phyloP scores from a whole-genome alignment of 2,888 invertebrate species.

The Schizotus pectinicornis region DNA sequence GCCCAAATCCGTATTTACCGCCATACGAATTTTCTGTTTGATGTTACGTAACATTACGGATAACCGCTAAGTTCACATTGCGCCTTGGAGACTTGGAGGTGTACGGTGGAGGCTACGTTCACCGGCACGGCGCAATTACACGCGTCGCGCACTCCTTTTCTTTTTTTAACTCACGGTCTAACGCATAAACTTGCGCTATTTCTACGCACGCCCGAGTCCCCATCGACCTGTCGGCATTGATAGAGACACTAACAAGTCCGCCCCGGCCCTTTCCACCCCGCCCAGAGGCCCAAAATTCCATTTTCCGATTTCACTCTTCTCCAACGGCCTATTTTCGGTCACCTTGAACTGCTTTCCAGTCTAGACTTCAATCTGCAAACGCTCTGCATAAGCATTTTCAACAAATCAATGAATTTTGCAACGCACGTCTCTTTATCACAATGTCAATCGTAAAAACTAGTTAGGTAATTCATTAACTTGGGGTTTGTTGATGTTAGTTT shows the following conservation, averaged over 20 bases:
- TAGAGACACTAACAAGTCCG: slow-evolving; percentile 1
- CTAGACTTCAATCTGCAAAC: slow-evolving; percentile 6
- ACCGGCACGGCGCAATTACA: slow-evolving; percentile 12
- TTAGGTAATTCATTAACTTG: slow-evolving; percentile 9
- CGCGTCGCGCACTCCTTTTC: slow-evolving; percentile 26
- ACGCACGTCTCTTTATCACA: not conserved
- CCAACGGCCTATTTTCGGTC: slow-evolving; percentile 17
- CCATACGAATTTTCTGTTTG: slow-evolving; percentile 1
- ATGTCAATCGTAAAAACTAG: slow-evolving; percentile 1
- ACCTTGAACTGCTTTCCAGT: slow-evolving; percentile 24
- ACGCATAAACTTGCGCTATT: slow-evolving; percentile 1
- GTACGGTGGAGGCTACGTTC: too few species aligned
- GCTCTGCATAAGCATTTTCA: not conserved
- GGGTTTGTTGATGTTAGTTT: slow-evolving; percentile 11
- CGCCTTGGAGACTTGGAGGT: too few species aligned
- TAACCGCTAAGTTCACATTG: too few species aligned
- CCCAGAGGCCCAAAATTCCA: not conserved
- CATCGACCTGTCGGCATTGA: too few species aligned
- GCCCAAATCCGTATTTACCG: slow-evolving; percentile 10
- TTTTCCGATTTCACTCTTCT: slow-evolving; percentile 4
- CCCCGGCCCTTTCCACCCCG: slow-evolving; percentile 12
- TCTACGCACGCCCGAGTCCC: slow-evolving; percentile 23
- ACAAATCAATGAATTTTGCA: slow-evolving; percentile 19
- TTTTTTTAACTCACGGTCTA: slow-evolving; percentile 22
- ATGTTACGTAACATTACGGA: not conserved